Evolutionary conservation across 2,797 vertebrate genomes (phyloP), one percentile per base, ranked within the genome.

Genomic region (Agapornis canus): DNA sequence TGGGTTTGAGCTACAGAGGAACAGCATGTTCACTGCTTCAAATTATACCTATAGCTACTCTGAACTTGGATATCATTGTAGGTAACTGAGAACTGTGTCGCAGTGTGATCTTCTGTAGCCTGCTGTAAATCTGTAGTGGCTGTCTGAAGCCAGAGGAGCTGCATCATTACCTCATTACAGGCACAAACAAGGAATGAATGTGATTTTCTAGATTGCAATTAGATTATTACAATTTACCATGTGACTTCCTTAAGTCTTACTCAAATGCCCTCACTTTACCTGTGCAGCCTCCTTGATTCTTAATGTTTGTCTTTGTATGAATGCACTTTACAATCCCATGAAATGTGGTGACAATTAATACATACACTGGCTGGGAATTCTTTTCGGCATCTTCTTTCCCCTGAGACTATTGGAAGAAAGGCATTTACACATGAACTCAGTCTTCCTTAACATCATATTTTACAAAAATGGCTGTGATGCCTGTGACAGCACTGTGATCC

Each of bases 351-450:
- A 95, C 95, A 96, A 96, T 96, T 97, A 96, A 70, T 82, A 89
- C 16, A 78, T 82, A 94, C 3, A 0, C 70, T 91, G 76, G 66
- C 92, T 86, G 75, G 90, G 82, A 96, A 96, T 94, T 87, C 76
- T 81, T 96, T 86, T 92, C 92, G 82, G 91, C 87, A 94, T 88
- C 92, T 92, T 76, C 39, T 69, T 81, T 95, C 96, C 92, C 94
- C 79, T 39, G 94, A 94, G 94, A 95, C 57, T 83, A 72, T 2
- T 82, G 77, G 95, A 95, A 96, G 81, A 78, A 70, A 96, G 83
- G 78, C 88, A 97, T 97, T 97, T 97, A 94, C 96, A 96, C 95
- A 94, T 93, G 92, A 97, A 95, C 88, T 92, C 95, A 92, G 79
- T 78, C 90, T 96, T 96, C 86, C 93, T 95, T 84, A 97, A 94